phyloP scores from a whole-genome alignment of 2,888 invertebrate genomes.

The Lysandra coridon region DNA sequence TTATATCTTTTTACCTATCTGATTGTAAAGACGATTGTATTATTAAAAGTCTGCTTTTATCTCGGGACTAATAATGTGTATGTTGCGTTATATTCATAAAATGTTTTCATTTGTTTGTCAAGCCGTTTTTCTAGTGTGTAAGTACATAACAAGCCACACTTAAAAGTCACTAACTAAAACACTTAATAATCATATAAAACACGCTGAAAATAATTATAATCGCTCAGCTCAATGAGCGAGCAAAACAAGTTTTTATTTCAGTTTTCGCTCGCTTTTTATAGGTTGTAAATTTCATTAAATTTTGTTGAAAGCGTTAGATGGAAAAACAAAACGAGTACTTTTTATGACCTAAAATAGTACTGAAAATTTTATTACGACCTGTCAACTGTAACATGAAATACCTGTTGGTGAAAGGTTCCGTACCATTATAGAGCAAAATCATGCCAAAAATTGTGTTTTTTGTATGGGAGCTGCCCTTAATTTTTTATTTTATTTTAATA shows the following conservation, averaged over 20 bases:
- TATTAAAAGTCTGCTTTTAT: too few species aligned
- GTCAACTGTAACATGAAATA: neutral
- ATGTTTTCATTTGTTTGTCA: too few species aligned
- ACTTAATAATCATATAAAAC: neutral
- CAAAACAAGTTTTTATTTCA: slow-evolving; percentile 6
- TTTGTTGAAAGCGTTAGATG: slow-evolving; percentile 5
- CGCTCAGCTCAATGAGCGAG: neutral
- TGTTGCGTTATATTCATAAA: too few species aligned
- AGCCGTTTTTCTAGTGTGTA: too few species aligned
- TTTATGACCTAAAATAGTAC: slow-evolving; percentile 9
- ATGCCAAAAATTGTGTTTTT: too few species aligned
- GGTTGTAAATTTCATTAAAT: slow-evolving; percentile 19
- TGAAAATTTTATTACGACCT: neutral
- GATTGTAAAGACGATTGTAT: neutral
- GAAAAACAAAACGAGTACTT: neutral
- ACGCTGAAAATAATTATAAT: neutral
- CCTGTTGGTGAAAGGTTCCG: neutral
- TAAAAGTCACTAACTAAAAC: too few species aligned
- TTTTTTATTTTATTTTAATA: too few species aligned
- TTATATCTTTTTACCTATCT: neutral
- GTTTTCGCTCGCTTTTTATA: neutral
- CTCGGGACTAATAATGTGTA: too few species aligned
- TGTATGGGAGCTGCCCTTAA: too few species aligned
- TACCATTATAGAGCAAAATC: too few species aligned
- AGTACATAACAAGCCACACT: too few species aligned